phyloP scores from a whole-genome alignment of 2,888 invertebrate genomes.

The Oxyteleia sp. region DNA sequence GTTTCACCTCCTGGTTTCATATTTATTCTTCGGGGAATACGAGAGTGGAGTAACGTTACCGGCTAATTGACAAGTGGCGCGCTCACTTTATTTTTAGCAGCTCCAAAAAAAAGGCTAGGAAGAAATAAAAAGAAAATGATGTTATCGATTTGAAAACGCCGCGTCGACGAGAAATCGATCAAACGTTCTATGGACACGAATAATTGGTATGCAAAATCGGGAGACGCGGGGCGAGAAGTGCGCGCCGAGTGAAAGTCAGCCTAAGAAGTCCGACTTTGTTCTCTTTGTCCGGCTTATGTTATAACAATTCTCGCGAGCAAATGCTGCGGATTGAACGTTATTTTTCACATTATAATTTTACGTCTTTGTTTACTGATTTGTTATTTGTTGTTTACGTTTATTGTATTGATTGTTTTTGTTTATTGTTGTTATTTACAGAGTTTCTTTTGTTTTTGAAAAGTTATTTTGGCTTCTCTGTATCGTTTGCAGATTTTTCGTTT shows the following conservation, averaged over 20 bases:
- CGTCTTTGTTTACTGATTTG: too few species aligned
- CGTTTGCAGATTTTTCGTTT: too few species aligned
- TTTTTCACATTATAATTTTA: too few species aligned
- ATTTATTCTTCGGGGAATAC: conserved; percentile 32
- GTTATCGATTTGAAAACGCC: conserved; percentile 45
- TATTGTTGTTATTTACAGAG: not conserved
- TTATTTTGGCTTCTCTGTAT: too few species aligned
- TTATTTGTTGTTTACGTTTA: not conserved
- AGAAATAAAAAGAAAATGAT: conserved; percentile 40
- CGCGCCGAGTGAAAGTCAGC: conserved; percentile 54
- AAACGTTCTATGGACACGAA: conserved; percentile 46
- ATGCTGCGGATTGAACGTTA: not conserved
- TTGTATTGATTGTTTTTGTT: conserved; percentile 6
- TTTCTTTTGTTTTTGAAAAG: too few species aligned
- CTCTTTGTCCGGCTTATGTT: conserved; percentile 51
- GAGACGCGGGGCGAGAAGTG: conserved; percentile 39
- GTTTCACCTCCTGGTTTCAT: conserved; percentile 48
- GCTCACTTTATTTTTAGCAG: conserved; percentile 41
- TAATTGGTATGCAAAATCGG: conserved; percentile 65
- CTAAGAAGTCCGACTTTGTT: conserved; percentile 50
- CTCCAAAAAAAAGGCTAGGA: too few species aligned
- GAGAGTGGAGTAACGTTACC: conserved; percentile 29
- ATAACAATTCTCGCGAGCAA: conserved; percentile 37
- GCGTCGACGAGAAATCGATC: conserved; percentile 58
- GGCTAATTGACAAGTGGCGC: conserved; percentile 46